Evolutionary conservation across 2,113 vertebrate species (phyloP).

Genomic region (Brienomyrus brachyistius): DNA sequence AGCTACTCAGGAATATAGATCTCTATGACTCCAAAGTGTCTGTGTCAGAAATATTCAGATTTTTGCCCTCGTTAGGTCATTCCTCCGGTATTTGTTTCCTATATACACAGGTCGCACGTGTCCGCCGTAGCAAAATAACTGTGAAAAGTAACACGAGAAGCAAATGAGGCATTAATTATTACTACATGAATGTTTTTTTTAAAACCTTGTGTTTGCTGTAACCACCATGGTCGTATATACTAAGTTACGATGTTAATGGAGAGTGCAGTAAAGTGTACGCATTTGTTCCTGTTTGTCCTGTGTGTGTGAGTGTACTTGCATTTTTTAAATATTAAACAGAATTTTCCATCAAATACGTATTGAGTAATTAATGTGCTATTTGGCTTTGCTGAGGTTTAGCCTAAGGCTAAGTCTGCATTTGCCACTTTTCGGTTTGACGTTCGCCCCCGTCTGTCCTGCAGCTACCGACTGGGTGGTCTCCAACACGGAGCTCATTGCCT

Average conservation of each 20-base stretch:
- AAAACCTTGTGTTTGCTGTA: background rate
- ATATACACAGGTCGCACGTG: background rate
- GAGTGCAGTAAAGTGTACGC: background rate
- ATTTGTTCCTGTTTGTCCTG: background rate
- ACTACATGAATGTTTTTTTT: background rate
- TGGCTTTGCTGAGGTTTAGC: background rate
- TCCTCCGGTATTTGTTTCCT: background rate
- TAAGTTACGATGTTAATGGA: background rate
- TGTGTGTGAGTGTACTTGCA: background rate
- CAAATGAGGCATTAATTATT: background rate
- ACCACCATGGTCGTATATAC: background rate
- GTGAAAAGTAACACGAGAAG: background rate
- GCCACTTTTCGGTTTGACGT: background rate
- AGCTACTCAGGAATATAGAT: conserved; percentile 21
- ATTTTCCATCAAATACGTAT: background rate
- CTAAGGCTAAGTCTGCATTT: background rate
- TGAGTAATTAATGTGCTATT: background rate
- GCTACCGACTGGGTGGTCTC: conserved; percentile 77
- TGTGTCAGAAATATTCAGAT: conserved; percentile 43
- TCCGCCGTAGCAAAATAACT: background rate
- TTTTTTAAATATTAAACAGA: background rate
- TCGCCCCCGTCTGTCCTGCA: conserved; percentile 32
- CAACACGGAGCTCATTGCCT: conserved; percentile 71
- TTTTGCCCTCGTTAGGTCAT: background rate
- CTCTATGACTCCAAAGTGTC: conserved; percentile 56